A percentile compares a stretch with the other conserved stretches of the same genome.
Evolutionary conservation across 2,888 invertebrate genomes (phyloP).

Genomic region (Caenorhabditis sp.): DNA sequence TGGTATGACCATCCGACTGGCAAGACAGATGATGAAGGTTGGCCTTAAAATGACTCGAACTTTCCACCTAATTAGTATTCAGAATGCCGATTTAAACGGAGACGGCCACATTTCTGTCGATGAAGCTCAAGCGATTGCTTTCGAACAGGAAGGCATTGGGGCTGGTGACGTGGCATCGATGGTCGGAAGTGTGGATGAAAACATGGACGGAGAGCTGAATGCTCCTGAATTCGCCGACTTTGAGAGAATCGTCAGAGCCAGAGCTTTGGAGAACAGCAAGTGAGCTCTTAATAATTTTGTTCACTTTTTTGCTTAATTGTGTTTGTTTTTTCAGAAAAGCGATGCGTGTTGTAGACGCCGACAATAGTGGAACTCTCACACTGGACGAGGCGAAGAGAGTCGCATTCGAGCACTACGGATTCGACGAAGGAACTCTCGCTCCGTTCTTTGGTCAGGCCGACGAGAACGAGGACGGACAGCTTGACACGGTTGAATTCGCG

Average conservation of each 20-base stretch:
- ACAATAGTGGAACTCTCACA: constrained; percentile 76
- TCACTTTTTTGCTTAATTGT: background rate
- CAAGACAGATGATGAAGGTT: constrained; percentile 78
- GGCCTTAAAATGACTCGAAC: background rate
- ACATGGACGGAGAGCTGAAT: constrained; percentile 75
- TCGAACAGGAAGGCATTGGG: constrained; percentile 74
- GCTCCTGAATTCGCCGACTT: constrained; percentile 78
- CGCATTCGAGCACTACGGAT: constrained; percentile 75
- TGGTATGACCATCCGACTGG: constrained; percentile 78
- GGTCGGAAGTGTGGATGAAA: constrained; percentile 74
- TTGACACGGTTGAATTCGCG: constrained; percentile 78
- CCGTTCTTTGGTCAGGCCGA: constrained; percentile 78
- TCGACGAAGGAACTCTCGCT: constrained; percentile 67
- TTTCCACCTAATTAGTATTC: background rate
- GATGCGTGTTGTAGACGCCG: constrained; percentile 73
- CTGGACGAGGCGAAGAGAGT: constrained; percentile 77
- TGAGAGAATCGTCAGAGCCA: constrained; percentile 74
- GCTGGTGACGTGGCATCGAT: constrained; percentile 75
- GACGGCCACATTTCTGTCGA: constrained; percentile 77
- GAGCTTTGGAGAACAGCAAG: constrained; percentile 76
- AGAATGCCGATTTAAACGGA: constrained; percentile 72
- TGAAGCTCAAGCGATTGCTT: constrained; percentile 77
- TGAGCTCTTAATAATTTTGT: too few species aligned
- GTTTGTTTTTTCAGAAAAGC: constrained; percentile 41
- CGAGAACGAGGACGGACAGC: constrained; percentile 77